Percentiles rank a stretch among this genome's conserved stretches.
Conservation (phyloP, 2,888 invertebrate species). For the Chrysina gloriosa region DNA sequence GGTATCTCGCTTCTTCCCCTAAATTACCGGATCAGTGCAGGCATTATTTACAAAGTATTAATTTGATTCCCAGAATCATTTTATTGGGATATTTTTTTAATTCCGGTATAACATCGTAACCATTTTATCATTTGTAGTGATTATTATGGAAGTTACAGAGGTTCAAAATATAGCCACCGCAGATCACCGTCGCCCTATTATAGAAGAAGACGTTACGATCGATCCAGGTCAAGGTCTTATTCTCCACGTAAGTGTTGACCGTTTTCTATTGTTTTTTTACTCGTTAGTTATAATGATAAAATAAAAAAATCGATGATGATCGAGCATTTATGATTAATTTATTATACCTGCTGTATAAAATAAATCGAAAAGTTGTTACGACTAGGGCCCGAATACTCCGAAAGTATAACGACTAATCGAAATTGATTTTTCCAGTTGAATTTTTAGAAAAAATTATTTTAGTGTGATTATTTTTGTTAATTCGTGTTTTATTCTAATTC, state of each 20-base stretch:
- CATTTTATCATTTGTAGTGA: slow-evolving; percentile 65
- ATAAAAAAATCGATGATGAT: too few species aligned
- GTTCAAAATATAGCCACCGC: slow-evolving; percentile 70
- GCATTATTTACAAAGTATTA: not conserved
- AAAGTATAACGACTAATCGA: slow-evolving; percentile 9
- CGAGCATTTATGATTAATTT: too few species aligned
- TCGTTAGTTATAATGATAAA: too few species aligned
- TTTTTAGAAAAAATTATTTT: slow-evolving; percentile 26
- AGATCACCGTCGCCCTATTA: slow-evolving; percentile 82
- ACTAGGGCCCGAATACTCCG: too few species aligned
- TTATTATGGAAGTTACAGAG: slow-evolving; percentile 66
- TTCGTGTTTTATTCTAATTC: slow-evolving; percentile 59
- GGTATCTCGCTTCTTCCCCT: too few species aligned
- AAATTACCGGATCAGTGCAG: too few species aligned
- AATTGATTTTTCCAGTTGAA: slow-evolving; percentile 13
- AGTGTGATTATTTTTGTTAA: slow-evolving; percentile 49
- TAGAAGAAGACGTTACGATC: slow-evolving; percentile 76
- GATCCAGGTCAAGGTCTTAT: slow-evolving; percentile 81
- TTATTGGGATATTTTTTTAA: too few species aligned
- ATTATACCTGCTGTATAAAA: too few species aligned
- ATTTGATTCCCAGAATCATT: too few species aligned
- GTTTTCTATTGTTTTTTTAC: not conserved
- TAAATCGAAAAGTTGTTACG: too few species aligned
- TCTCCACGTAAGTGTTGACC: slow-evolving; percentile 84
- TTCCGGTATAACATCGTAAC: too few species aligned